Conservation (phyloP, 2,797 vertebrate species). For the Otolemur crassicaudatus region DNA sequence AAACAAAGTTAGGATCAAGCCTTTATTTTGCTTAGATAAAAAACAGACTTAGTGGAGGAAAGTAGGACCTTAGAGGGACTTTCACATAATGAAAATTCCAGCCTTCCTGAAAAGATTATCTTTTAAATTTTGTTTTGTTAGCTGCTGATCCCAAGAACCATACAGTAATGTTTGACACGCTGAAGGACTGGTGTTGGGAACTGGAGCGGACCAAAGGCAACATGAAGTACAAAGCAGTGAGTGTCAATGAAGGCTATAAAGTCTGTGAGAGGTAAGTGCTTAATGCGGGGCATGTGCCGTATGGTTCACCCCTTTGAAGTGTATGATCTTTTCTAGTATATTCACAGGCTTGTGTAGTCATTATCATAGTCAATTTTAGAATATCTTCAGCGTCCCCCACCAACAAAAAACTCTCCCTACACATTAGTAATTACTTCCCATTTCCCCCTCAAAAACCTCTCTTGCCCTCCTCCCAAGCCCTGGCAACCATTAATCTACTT, state of each 20-base stretch:
- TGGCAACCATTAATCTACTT: background rate
- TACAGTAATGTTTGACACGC: conserved; percentile 91
- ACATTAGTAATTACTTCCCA: background rate
- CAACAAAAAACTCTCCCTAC: background rate
- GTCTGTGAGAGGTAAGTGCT: conserved; percentile 88
- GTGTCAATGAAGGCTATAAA: conserved; percentile 89
- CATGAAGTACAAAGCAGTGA: conserved; percentile 88
- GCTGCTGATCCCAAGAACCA: conserved; percentile 79
- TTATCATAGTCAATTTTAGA: background rate
- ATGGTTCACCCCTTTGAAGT: background rate
- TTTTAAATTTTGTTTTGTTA: conserved; percentile 64
- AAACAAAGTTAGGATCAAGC: background rate
- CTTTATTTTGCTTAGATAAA: background rate
- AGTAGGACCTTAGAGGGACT: background rate
- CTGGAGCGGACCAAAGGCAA: conserved; percentile 91
- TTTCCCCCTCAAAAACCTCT: background rate
- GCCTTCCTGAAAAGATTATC: background rate
- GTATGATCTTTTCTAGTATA: background rate
- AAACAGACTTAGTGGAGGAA: background rate
- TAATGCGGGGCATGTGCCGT: rapidly evolving
- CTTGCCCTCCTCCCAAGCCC: background rate
- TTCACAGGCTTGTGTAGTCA: background rate
- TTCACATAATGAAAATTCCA: background rate
- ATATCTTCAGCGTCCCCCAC: background rate
- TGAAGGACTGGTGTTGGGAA: conserved; percentile 91